Base-by-base conservation (phyloP, 2,113 vertebrate species). In the Gobio gobio region DNA sequence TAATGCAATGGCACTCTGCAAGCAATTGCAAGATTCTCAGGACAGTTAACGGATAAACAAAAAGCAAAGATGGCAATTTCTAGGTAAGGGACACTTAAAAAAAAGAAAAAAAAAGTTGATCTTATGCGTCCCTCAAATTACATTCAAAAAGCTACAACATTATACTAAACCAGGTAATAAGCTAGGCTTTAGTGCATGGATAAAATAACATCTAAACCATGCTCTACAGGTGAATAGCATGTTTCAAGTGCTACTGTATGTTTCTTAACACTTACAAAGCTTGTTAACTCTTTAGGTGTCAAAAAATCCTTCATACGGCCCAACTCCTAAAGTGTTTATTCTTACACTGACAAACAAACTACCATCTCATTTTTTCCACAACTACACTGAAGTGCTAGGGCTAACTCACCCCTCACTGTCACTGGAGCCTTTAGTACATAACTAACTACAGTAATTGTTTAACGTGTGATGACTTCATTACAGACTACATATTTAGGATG, bases 31-130 rank as follows among this genome's bases (percentile, higher is more conserved):
- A 54, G 51, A 5, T 8, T 56, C 54, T 56, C 54, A 22, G 18
- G 54, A 56, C 7, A 56, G 54, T 18, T n/a, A 83, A 61, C 13
- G 10, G 20, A 58, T 16, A 88, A 83, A 86, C 70, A 78, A 10
- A 83, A 10, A 64, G 24, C 24, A 72, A 83, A 59, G 36, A 63
- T 45, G 33, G 54, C 26, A 47, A 12, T 51, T 68, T 73, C 33
- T 43, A 58, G 40, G 51, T 47, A 47, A 75, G 3, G 49, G 22
- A 45, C 29, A 58, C 20, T 29, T 29, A 29, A 29, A 29, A 29
- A 29, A 29, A 29, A 29, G 29, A 29, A 29, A 29, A 29, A 29
- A 29, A 29, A 29, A 29, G 29, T 29, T 29, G 29, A 29, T 78
- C 9, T 0, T 58, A 56, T 14, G 29, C 2, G 5, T 43, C 26